phyloP scores from a whole-genome alignment of 2,113 vertebrate species.

The Podarcis raffonei region DNA sequence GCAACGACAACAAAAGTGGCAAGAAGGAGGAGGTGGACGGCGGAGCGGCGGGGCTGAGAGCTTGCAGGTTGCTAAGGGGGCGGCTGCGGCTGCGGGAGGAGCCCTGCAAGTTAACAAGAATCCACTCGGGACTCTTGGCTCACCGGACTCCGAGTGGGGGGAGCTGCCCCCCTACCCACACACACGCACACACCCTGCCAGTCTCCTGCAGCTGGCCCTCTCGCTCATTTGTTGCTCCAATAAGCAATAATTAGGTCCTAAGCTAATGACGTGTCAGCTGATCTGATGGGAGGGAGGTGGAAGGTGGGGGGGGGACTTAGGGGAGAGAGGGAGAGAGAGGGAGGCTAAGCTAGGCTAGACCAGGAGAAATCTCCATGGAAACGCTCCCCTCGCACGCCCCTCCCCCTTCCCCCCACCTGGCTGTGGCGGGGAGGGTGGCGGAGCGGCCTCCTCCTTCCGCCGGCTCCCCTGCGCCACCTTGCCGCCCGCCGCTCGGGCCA shows the following conservation, averaged over 20 bases:
- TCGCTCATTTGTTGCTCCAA: slow-evolving; percentile 78
- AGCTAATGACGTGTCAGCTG: slow-evolving; percentile 80
- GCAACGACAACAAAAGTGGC: not conserved
- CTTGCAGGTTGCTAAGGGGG: not conserved
- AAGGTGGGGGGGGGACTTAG: not conserved
- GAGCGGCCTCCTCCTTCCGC: not conserved
- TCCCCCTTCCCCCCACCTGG: slow-evolving; percentile 70
- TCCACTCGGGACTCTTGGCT: slow-evolving; percentile 53
- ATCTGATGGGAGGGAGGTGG: slow-evolving; percentile 68
- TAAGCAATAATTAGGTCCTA: slow-evolving; percentile 82
- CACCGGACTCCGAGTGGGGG: not conserved
- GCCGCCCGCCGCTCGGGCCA: slow-evolving; percentile 57
- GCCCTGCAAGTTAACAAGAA: slow-evolving; percentile 66
- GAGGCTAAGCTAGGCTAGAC: slow-evolving; percentile 64
- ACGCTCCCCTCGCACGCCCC: slow-evolving; percentile 70
- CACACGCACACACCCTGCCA: not conserved
- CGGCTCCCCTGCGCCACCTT: slow-evolving; percentile 20
- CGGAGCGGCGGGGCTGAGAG: not conserved
- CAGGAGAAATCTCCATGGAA: slow-evolving; percentile 80
- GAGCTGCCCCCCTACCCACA: not conserved
- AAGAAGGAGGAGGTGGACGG: not conserved
- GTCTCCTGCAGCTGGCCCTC: slow-evolving; percentile 72
- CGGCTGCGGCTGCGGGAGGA: slow-evolving; percentile 30
- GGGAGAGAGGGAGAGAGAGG: not conserved
- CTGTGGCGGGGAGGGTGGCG: slow-evolving; percentile 12